phyloP scores from a whole-genome alignment of 2,113 vertebrate species.

The Strigops habroptila region DNA sequence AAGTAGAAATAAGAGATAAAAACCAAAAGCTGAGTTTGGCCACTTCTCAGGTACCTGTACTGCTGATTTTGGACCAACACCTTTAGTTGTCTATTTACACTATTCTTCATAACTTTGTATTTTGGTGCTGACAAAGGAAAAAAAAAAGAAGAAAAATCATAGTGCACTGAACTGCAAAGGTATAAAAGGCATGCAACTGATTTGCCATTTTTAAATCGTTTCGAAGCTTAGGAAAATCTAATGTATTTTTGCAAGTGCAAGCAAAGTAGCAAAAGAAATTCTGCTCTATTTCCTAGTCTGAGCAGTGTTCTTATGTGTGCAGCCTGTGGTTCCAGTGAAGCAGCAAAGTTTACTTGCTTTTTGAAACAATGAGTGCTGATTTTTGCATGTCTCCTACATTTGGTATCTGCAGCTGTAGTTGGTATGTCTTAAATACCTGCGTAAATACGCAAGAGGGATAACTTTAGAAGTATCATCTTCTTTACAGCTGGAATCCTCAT shows the following conservation, averaged over 20 bases:
- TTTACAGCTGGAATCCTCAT: background rate
- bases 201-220: background rate
- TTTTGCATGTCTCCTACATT: background rate
- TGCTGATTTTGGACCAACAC: background rate
- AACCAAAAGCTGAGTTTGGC: background rate
- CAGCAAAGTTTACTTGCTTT: background rate
- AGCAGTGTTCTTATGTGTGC: background rate
- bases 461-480: background rate
- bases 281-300: background rate
- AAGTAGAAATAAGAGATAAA: background rate
- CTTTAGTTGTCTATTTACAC: background rate
- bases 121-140: background rate
- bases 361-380: background rate
- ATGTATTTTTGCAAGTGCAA: background rate
- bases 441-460: background rate
- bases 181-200: background rate
- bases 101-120: background rate
- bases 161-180: background rate
- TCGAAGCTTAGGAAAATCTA: background rate
- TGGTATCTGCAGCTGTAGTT: background rate
- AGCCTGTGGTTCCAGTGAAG: background rate
- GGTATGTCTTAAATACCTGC: background rate
- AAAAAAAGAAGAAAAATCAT: background rate
- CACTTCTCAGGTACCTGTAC: background rate
- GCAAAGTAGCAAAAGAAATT: background rate